Conservation (phyloP, 2,113 vertebrate genomes). For the Menura novaehollandiae region DNA sequence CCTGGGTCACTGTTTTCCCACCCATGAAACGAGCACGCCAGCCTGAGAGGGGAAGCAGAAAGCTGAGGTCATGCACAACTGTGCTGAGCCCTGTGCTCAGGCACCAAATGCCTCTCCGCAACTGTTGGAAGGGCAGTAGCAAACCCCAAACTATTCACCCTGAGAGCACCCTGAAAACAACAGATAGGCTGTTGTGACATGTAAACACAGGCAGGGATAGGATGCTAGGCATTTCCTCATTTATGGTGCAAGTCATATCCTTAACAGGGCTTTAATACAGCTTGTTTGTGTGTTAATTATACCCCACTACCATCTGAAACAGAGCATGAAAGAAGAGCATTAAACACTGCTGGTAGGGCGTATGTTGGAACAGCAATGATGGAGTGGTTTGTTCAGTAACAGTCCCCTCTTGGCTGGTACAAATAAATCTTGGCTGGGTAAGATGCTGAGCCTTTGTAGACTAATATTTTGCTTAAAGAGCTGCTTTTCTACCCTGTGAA, state of each 20-base stretch:
- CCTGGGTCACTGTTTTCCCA: neutral
- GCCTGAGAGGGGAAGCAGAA: neutral
- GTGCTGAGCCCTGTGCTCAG: neutral
- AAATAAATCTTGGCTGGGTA: slow-evolving; percentile 60
- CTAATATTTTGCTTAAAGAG: slow-evolving; percentile 10
- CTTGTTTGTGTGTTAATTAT: slow-evolving; percentile 65
- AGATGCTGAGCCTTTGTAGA: slow-evolving; percentile 13
- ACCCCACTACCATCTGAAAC: slow-evolving; percentile 58
- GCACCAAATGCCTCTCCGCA: neutral
- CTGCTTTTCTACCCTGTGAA: neutral
- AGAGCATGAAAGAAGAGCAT: slow-evolving; percentile 64
- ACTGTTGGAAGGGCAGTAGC: neutral
- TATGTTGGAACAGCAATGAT: slow-evolving; percentile 51
- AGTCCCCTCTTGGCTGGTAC: slow-evolving; percentile 31
- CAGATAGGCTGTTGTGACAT: neutral
- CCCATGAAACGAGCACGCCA: neutral
- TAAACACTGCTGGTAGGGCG: slow-evolving; percentile 52
- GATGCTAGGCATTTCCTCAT: slow-evolving; percentile 21
- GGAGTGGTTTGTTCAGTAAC: slow-evolving; percentile 62
- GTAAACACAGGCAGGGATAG: neutral
- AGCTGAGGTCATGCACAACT: neutral
- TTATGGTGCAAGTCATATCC: slow-evolving; percentile 31
- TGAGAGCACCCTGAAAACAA: neutral
- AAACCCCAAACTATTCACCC: neutral
- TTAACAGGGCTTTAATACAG: slow-evolving; percentile 55